Evolutionary conservation across 2,113 vertebrate genomes (phyloP), one percentile per base, ranked within the genome.

Genomic region (Uria lomvia): DNA sequence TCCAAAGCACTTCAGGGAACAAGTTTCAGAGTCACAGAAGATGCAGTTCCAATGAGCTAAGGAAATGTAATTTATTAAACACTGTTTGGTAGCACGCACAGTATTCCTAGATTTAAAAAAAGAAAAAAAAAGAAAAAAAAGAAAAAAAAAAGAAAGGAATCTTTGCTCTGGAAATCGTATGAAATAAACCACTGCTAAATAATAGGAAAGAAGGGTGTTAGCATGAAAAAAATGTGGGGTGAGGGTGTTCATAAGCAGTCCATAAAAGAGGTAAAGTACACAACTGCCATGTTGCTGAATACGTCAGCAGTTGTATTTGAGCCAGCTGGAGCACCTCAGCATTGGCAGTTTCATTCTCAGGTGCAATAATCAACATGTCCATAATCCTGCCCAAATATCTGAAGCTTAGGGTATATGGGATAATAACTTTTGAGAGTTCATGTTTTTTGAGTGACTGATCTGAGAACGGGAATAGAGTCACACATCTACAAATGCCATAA

Each of bases 21-120:
- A 92, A 92, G 78, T 80, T 92, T 76, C 81, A 87, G 60, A 93
- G 67, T 62, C 71, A 53, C 38, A 92, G 71, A 90, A 88, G 62
- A 42, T 8, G 30, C 62, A 53, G 24, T 84, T 88, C 13, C 22
- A 53, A 70, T 7, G 26, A 86, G n/a, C 62, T 88, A 83, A 79
- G 15, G 22, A 79, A 86, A 82, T 27, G 2, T 16, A 30, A 60
- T 56, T 68, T 52, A 36, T 14, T 16, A 86, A 86, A 55, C 13
- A 21, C 38, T 23, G 8, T 62, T 90, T 76, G 30, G 36, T 22
- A 66, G 26, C 17, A 81, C 23, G 26, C 10, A 62, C 3, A n/a
- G 58, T 43, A 80, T 30, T 80, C 8, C 5, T 12, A 73, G 23
- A 40, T 16, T 30, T 3, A 5, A 21, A 22, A 26, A 40, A 6